Base-by-base conservation (phyloP, 2,797 vertebrate species). In the Ciconia nigra region DNA sequence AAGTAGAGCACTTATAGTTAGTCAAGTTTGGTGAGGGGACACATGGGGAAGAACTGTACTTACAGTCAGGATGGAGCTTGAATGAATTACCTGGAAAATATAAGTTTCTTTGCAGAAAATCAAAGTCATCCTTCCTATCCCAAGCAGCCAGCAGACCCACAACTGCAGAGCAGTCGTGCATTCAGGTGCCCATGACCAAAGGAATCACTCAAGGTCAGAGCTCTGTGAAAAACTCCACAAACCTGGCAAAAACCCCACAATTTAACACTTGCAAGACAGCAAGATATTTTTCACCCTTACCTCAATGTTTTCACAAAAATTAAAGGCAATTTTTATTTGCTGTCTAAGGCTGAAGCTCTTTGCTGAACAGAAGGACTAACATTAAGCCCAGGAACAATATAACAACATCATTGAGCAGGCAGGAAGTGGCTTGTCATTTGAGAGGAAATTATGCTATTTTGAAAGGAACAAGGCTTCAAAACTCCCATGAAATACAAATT, bases 231-330 rank as follows among this genome's bases (percentile, higher is more conserved):
- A 93, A 58, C 25, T 37, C 37, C 66, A 74, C 35, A 94, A 86
- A 83, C 20, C 25, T 96, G 88, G 66, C 39, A 49, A 63, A 70
- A 88, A 89, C 71, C 19, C 3, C 59, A 59, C 24, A 91, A 55
- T 93, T 91, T 93, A 84, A 89, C 87, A 97, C 52, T 85, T 92
- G 67, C 44, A 93, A 74, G 33, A 63, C 70, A 97, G 39, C 8
- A 82, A 96, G 94, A 61, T 2, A 67, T 71, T 95, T 95, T 95
- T 92, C 71, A 89, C 62, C 69, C 54, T 82, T 89, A 74, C 7
- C 16, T 89, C 83, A 73, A 41, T 37, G 41, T 83, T 95, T 89
- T 87, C 42, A 13, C 46, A 39, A 44, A 54, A 72, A 49, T 58
- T 46, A 54, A 55, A 65, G 17, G 14, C 37, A 52, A 6, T 62